phyloP scores from a whole-genome alignment of 2,113 vertebrate species.

The Phodopus roborovskii region DNA sequence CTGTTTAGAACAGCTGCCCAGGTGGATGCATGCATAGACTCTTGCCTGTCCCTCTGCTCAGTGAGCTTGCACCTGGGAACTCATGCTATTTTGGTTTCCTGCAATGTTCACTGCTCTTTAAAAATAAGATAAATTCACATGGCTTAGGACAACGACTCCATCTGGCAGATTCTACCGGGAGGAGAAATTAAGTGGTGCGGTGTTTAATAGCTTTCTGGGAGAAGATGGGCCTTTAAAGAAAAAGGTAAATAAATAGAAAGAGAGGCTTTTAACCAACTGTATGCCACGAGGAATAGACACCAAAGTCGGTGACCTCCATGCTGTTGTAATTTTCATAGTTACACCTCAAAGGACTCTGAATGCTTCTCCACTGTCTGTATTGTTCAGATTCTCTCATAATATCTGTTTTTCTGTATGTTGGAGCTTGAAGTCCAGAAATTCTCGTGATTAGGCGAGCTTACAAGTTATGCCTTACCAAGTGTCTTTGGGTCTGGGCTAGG shows the following conservation, averaged over 20 bases:
- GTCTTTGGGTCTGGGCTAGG: not conserved
- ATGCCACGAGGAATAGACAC: not conserved
- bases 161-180: conserved; percentile 74
- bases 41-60: not conserved
- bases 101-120: conserved; percentile 44
- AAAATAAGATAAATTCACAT: conserved; percentile 69
- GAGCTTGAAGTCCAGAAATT: not conserved
- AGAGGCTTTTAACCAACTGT: conserved; percentile 37
- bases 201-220: conserved; percentile 50
- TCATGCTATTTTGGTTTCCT: conserved; percentile 51
- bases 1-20: conserved; percentile 36
- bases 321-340: not conserved
- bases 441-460: not conserved
- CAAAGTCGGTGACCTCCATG: not conserved
- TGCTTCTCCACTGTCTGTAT: not conserved
- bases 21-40: not conserved
- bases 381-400: conserved; percentile 47
- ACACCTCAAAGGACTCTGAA: not conserved
- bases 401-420: not conserved
- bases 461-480: not conserved
- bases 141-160: conserved; percentile 63
- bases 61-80: conserved; percentile 55
- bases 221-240: conserved; percentile 26
- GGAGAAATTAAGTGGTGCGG: conserved; percentile 71
- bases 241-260: conserved; percentile 62